Evolutionary conservation across 2,113 vertebrate genomes (phyloP).

Genomic region (Corythaixoides concolor): DNA sequence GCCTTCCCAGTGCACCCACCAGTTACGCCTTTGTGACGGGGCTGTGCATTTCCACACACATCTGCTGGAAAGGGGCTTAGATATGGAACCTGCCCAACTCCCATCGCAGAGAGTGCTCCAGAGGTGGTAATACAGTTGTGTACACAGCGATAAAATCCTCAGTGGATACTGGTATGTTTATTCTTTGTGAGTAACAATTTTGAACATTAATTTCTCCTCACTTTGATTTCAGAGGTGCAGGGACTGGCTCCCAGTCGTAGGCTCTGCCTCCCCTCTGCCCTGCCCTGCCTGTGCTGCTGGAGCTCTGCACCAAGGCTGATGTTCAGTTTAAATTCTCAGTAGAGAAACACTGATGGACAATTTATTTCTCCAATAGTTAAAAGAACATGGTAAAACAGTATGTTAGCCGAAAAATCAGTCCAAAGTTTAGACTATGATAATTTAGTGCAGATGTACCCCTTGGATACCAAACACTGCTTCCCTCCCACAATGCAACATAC

Average conservation of each 20-base stretch:
- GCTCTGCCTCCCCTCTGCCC: neutral
- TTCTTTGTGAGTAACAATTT: neutral
- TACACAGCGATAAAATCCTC: neutral
- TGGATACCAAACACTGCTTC: neutral
- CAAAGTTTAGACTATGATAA: neutral
- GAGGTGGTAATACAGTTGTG: neutral
- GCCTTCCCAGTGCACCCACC: neutral
- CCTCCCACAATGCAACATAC: neutral
- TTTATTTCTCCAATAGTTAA: neutral
- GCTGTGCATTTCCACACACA: neutral
- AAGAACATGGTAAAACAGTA: neutral
- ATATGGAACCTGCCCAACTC: neutral
- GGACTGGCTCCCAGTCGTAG: neutral
- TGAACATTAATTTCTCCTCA: neutral
- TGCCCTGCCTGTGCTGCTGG: neutral
- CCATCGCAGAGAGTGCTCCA: rapidly evolving
- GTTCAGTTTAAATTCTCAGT: neutral
- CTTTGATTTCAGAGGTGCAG: neutral
- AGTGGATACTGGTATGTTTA: neutral
- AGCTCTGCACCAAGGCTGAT: neutral
- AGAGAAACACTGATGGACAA: neutral
- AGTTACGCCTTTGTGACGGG: neutral
- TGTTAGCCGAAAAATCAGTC: neutral
- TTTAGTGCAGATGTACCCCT: slow-evolving; percentile 36
- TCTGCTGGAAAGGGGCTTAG: neutral